Evolutionary conservation across 2,797 vertebrate genomes (phyloP).

Genomic region (Jordanella pulchra): DNA sequence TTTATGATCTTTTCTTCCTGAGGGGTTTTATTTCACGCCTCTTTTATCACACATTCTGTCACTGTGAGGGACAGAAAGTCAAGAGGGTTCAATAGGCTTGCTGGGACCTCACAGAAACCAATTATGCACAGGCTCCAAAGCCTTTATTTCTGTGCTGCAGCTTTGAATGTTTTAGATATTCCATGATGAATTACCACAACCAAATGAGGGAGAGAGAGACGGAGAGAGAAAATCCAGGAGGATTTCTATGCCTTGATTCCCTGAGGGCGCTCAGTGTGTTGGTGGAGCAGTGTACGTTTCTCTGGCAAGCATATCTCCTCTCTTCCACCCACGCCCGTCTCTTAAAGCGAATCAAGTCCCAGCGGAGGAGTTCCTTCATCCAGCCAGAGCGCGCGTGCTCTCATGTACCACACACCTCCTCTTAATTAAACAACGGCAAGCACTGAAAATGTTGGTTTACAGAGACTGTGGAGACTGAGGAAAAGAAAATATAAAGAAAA

Average conservation of each 20-base stretch:
- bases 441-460: conserved; percentile 49
- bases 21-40: conserved; percentile 18
- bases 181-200: conserved; percentile 70
- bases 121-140: conserved; percentile 52
- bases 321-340: conserved; percentile 67
- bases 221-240: conserved; percentile 65
- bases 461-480: conserved; percentile 40
- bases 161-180: conserved; percentile 69
- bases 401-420: conserved; percentile 56
- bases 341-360: conserved; percentile 63
- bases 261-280: conserved; percentile 57
- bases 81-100: conserved; percentile 60
- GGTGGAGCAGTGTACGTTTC: conserved; percentile 68
- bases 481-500: conserved; percentile 20
- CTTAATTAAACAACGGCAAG: conserved; percentile 74
- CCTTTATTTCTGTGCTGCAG: conserved; percentile 48
- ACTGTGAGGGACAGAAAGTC: conserved; percentile 48
- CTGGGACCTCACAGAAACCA: conserved; percentile 62
- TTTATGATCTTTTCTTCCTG: conserved; percentile 34
- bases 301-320: conserved; percentile 63
- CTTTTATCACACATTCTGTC: conserved; percentile 40
- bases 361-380: conserved; percentile 69
- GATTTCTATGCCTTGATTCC: conserved; percentile 63
- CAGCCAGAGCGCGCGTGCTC: conserved; percentile 47
- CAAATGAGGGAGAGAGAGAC: conserved; percentile 58